Evolutionary conservation across 1,140 invertebrate species (phyloP).

Genomic region (Zaprionus lachaisei): DNA sequence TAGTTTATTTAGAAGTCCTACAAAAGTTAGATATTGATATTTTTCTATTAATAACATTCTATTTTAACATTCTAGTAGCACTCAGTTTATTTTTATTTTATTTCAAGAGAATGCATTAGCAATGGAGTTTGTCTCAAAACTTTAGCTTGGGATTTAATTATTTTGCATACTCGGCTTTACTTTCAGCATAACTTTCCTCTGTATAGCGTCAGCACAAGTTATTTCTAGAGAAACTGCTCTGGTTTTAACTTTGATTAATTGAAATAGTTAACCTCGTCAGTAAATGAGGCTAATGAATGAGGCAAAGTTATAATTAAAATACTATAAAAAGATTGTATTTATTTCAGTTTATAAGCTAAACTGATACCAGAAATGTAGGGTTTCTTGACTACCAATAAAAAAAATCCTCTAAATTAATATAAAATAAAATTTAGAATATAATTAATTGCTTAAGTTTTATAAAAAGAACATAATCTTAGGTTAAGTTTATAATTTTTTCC

Average conservation of each 20-base stretch:
- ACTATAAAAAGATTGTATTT: neutral
- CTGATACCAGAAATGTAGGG: neutral
- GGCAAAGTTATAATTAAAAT: neutral
- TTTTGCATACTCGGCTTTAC: neutral
- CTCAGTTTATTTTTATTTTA: too few species aligned
- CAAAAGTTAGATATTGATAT: too few species aligned
- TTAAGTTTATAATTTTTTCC: neutral
- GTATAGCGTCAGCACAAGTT: neutral
- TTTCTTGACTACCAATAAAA: too few species aligned
- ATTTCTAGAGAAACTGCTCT: constrained; percentile 19
- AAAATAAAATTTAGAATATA: too few species aligned
- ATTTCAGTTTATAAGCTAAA: neutral
- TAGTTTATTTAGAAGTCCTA: neutral
- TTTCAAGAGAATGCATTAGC: constrained; percentile 1
- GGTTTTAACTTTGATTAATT: neutral
- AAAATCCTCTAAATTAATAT: too few species aligned
- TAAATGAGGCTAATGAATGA: neutral
- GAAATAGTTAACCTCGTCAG: neutral
- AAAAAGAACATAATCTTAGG: neutral
- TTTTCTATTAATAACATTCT: too few species aligned
- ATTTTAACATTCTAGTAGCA: too few species aligned
- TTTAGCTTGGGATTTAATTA: neutral
- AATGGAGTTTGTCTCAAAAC: neutral
- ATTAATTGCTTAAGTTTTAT: neutral
- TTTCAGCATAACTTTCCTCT: neutral